These are phyloP conservation scores for Diploptera punctata DNA, from an alignment of 2,888 invertebrate genomes.

Conservation along the genomic window DNA sequence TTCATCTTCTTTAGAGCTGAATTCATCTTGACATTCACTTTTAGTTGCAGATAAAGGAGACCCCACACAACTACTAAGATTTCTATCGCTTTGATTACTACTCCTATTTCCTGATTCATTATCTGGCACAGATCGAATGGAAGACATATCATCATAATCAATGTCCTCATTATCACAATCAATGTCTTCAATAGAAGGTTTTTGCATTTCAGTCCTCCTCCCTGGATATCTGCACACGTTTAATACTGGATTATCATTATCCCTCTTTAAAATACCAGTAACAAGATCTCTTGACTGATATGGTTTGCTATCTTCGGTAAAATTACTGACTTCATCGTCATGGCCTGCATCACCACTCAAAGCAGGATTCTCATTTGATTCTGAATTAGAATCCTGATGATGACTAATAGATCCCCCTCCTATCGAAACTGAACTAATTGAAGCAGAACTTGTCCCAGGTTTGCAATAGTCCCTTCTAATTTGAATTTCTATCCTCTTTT, in stretches of 20 bases:
- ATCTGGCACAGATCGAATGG: not conserved
- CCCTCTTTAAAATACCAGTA: too few relatives aligned
- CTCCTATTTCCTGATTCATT: not conserved
- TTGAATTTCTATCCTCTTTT: conserved; percentile 46
- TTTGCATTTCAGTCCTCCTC: too few relatives aligned
- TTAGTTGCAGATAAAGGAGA: not conserved
- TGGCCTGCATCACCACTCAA: not conserved
- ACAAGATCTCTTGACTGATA: too few relatives aligned
- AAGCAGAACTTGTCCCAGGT: conserved; percentile 31
- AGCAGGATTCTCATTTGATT: not conserved
- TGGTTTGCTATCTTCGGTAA: not conserved
- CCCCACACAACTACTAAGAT: not conserved
- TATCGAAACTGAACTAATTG: conserved; percentile 37
- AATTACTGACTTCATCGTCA: not conserved
- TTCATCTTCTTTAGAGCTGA: too few relatives aligned
- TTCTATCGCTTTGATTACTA: not conserved
- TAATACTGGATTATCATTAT: too few relatives aligned
- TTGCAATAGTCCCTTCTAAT: conserved; percentile 45
- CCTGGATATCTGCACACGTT: too few relatives aligned
- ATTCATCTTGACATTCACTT: not conserved
- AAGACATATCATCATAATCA: not conserved
- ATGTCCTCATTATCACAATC: not conserved
- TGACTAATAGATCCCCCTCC: conserved; percentile 21
- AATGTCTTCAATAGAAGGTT: too few relatives aligned
- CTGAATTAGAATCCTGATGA: conserved; percentile 49